Percentiles rank a stretch among this genome's conserved stretches.
Evolutionary conservation across 2,797 vertebrate species (phyloP).

Genomic region (Sebastes itinus): DNA sequence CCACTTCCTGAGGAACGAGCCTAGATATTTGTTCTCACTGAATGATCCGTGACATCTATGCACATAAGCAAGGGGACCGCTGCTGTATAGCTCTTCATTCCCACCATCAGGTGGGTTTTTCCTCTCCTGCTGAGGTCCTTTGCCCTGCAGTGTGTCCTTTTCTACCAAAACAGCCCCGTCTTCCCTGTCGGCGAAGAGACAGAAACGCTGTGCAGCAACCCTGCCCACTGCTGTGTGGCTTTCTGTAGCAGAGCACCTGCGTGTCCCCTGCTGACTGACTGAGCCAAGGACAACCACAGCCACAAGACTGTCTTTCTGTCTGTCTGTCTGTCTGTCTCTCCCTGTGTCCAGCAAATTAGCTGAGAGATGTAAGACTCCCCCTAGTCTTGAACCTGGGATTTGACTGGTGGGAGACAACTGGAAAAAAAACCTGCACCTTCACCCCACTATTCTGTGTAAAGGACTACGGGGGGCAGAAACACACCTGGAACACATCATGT

Average conservation of each 20-base stretch:
- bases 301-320: slow-evolving; percentile 24
- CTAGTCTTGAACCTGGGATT: slow-evolving; percentile 7
- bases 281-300: slow-evolving; percentile 69
- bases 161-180: slow-evolving; percentile 50
- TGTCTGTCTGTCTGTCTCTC: slow-evolving; percentile 8
- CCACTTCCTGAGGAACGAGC: slow-evolving; percentile 27
- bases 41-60: slow-evolving; percentile 52
- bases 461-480: neutral
- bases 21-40: slow-evolving; percentile 58
- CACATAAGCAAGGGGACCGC: slow-evolving; percentile 21
- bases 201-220: slow-evolving; percentile 59
- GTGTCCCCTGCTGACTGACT: slow-evolving; percentile 68
- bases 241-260: slow-evolving; percentile 66
- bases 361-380: slow-evolving; percentile 15
- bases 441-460: neutral
- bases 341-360: slow-evolving; percentile 18
- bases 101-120: slow-evolving; percentile 47
- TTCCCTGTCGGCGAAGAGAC: slow-evolving; percentile 57
- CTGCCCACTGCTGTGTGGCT: slow-evolving; percentile 59
- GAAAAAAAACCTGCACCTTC: neutral
- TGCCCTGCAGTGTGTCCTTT: slow-evolving; percentile 65
- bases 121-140: slow-evolving; percentile 52
- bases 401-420: slow-evolving; percentile 23
- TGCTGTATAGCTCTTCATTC: slow-evolving; percentile 24
- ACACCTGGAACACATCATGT: neutral